A percentile compares a stretch with the other conserved stretches of the same genome.
These are phyloP conservation scores for Sinocyclocheilus maitianheensis DNA, from an alignment of 2,113 vertebrate genomes.

Conservation along the genomic window DNA sequence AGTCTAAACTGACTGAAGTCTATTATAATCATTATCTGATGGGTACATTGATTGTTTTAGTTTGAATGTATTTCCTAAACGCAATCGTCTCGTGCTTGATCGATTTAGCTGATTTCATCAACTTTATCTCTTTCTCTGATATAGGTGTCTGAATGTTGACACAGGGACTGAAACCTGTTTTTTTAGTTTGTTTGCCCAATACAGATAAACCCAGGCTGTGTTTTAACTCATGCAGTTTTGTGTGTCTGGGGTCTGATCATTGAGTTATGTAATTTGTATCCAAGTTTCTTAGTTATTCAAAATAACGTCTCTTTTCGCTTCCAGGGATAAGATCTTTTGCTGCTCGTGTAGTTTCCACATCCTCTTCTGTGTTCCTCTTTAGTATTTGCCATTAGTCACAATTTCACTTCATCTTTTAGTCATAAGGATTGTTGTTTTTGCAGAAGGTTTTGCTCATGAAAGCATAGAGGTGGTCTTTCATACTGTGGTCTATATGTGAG, in stretches of 20 bases:
- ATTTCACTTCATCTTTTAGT: conserved; percentile 53
- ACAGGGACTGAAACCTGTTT: neutral
- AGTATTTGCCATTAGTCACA: neutral
- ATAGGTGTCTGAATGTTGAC: neutral
- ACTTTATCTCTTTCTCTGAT: neutral
- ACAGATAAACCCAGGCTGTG: neutral
- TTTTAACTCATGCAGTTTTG: neutral
- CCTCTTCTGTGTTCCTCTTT: conserved; percentile 32
- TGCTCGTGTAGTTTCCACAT: neutral
- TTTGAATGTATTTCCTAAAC: neutral
- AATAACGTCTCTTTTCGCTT: neutral
- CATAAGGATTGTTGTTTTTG: neutral
- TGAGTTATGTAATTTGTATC: neutral
- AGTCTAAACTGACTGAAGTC: neutral
- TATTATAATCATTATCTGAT: neutral
- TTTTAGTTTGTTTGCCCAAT: too few relatives aligned
- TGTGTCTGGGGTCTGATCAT: neutral
- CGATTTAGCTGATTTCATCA: neutral
- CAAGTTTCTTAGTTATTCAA: neutral
- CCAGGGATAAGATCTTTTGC: neutral
- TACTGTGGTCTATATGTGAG: too few relatives aligned
- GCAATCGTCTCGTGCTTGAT: neutral
- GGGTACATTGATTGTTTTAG: neutral
- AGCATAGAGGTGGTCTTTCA: neutral
- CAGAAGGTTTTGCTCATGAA: neutral